Evolutionary conservation across 2,888 invertebrate genomes (phyloP).

Genomic region (Tetanocera ferruginea): DNA sequence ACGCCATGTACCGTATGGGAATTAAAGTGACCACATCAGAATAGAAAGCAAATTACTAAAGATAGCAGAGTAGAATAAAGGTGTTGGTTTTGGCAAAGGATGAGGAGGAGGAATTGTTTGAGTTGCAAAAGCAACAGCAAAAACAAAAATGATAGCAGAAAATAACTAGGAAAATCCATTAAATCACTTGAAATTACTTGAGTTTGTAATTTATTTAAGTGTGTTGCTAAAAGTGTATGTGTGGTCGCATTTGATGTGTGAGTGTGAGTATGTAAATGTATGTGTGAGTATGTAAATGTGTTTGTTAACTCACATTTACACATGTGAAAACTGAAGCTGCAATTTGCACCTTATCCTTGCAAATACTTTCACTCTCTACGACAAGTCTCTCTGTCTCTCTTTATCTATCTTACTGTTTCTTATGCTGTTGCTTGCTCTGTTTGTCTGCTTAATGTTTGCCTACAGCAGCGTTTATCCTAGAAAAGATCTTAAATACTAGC

Average conservation of each 20-base stretch:
- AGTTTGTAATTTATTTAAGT: constrained; percentile 26
- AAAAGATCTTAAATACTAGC: constrained; percentile 4
- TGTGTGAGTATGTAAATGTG: not conserved
- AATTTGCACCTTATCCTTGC: not conserved
- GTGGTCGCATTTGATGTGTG: not conserved
- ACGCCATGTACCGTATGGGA: too few species aligned
- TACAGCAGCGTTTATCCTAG: not conserved
- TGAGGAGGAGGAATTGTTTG: too few species aligned
- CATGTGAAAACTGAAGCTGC: constrained; percentile 5
- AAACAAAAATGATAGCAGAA: not conserved
- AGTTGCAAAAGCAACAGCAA: not conserved
- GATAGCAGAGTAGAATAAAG: too few species aligned
- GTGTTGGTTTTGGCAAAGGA: too few species aligned
- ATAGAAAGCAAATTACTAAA: too few species aligned
- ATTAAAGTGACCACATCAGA: too few species aligned
- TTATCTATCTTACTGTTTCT: too few species aligned
- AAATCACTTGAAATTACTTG: constrained; percentile 28
- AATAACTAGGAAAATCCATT: constrained; percentile 25
- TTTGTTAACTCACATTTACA: not conserved
- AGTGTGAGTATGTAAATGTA: not conserved
- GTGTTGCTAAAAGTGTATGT: not conserved
- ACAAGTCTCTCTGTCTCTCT: too few species aligned
- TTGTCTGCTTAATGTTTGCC: not conserved
- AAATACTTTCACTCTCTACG: not conserved
- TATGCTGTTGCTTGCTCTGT: not conserved